A percentile compares a stretch with the other conserved stretches of the same genome.
Evolutionary conservation across 2,888 invertebrate genomes (phyloP).

Genomic region (Stegophylla sp.): DNA sequence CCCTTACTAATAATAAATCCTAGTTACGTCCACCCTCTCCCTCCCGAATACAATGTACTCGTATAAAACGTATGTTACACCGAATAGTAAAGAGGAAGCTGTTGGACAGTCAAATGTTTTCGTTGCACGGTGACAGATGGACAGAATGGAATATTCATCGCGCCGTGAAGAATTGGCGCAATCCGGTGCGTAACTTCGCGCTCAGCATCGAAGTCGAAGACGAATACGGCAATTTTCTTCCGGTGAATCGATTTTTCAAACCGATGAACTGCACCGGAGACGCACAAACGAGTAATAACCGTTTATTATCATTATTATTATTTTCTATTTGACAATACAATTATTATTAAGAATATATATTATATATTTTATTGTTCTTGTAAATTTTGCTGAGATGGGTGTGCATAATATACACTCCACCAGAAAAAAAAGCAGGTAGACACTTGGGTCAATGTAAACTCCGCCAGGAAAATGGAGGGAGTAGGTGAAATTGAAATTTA

Average conservation of each 20-base stretch:
- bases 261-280: constrained; percentile 67
- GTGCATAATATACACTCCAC: too few species aligned
- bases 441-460: too few species aligned
- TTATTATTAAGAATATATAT: too few species aligned
- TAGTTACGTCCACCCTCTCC: too few species aligned
- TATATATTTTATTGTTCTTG: too few species aligned
- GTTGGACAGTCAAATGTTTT: constrained; percentile 67
- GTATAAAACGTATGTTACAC: constrained; percentile 46
- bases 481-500: too few species aligned
- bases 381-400: too few species aligned
- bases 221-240: constrained; percentile 68
- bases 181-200: constrained; percentile 65
- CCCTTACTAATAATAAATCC: too few species aligned
- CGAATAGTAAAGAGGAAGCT: constrained; percentile 66
- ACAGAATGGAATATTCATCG: constrained; percentile 67
- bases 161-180: constrained; percentile 66
- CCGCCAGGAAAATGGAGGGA: too few species aligned
- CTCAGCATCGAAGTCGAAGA: constrained; percentile 71
- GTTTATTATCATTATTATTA: neutral
- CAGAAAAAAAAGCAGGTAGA: too few species aligned
- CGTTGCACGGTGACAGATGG: constrained; percentile 65
- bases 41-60: neutral
- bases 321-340: too few species aligned
- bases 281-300: constrained; percentile 62
- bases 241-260: constrained; percentile 68